A percentile compares a stretch with the other conserved stretches of the same genome.
phyloP scores from a whole-genome alignment of 2,888 invertebrate species.

The Bibio marci region DNA sequence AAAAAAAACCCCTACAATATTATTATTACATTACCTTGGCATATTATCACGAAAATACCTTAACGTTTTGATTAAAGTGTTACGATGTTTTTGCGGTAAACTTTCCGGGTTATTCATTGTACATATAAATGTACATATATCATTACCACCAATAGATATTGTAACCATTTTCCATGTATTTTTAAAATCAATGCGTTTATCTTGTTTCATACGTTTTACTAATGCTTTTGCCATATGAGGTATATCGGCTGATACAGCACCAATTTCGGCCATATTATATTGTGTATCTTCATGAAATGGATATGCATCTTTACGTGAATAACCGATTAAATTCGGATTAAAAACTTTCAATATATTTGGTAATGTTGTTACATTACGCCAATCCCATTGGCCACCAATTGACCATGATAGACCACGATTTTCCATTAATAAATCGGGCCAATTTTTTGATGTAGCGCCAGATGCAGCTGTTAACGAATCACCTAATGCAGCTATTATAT shows the following conservation, averaged over 20 bases:
- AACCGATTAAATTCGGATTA: slow-evolving; percentile 39
- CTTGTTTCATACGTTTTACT: slow-evolving; percentile 30
- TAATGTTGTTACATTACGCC: slow-evolving; percentile 30
- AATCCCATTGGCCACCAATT: slow-evolving; percentile 29
- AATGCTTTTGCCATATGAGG: slow-evolving; percentile 34
- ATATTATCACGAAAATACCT: slow-evolving; percentile 32
- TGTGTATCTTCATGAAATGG: slow-evolving; percentile 24
- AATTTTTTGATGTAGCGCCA: slow-evolving; percentile 28
- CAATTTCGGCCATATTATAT: slow-evolving; percentile 36
- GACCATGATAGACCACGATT: slow-evolving; percentile 28
- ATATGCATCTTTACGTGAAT: slow-evolving; percentile 30
- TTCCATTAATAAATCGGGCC: slow-evolving; percentile 25
- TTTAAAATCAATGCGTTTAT: slow-evolving; percentile 30
- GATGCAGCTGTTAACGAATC: slow-evolving; percentile 35
- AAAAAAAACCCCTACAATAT: not conserved
- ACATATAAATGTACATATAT: slow-evolving; percentile 35
- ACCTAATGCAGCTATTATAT: slow-evolving; percentile 35
- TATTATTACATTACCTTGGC: slow-evolving; percentile 31
- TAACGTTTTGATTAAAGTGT: slow-evolving; percentile 28
- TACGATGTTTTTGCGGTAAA: slow-evolving; percentile 25
- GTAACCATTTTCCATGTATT: slow-evolving; percentile 48
- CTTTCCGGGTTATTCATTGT: slow-evolving; percentile 21
- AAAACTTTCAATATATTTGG: slow-evolving; percentile 37
- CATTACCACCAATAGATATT: slow-evolving; percentile 37
- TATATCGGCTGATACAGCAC: slow-evolving; percentile 32